Percentiles rank a stretch among this genome's conserved stretches.
phyloP scores from a whole-genome alignment of 2,113 vertebrate species.

The Rhizomys pruinosus region DNA sequence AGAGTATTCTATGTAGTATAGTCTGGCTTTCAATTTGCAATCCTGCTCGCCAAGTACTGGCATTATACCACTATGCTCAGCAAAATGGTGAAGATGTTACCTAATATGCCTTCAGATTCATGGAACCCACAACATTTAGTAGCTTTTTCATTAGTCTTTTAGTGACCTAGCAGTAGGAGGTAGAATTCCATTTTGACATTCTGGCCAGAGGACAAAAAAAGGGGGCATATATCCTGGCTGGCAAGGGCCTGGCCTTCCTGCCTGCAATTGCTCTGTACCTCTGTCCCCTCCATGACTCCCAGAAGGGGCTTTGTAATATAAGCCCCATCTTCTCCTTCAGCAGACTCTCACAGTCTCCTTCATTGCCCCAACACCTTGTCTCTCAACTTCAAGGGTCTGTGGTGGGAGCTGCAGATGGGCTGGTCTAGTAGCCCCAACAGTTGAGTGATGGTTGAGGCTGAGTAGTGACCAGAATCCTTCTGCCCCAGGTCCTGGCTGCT shows the following conservation, averaged over 20 bases:
- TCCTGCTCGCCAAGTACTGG: background rate
- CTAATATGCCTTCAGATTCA: background rate
- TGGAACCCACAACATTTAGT: background rate
- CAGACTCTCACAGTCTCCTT: background rate
- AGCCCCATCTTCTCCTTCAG: background rate
- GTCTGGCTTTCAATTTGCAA: background rate
- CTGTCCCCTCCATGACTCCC: background rate
- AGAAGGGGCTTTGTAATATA: background rate
- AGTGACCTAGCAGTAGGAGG: background rate
- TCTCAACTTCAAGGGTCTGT: background rate
- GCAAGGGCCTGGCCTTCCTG: background rate
- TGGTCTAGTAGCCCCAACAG: background rate
- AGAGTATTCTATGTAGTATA: background rate
- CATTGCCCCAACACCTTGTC: background rate
- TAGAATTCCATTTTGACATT: background rate
- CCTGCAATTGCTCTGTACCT: background rate
- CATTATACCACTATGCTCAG: background rate
- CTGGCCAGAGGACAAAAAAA: background rate
- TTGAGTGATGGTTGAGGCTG: background rate
- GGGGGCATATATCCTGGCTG: background rate
- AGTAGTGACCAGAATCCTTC: background rate
- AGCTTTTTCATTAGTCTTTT: background rate
- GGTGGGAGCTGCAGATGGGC: background rate
- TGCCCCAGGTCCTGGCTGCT: background rate
- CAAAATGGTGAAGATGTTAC: background rate